These are phyloP conservation scores for Arctia plantaginis DNA, from an alignment of 2,888 invertebrate genomes.

Conservation along the genomic window DNA sequence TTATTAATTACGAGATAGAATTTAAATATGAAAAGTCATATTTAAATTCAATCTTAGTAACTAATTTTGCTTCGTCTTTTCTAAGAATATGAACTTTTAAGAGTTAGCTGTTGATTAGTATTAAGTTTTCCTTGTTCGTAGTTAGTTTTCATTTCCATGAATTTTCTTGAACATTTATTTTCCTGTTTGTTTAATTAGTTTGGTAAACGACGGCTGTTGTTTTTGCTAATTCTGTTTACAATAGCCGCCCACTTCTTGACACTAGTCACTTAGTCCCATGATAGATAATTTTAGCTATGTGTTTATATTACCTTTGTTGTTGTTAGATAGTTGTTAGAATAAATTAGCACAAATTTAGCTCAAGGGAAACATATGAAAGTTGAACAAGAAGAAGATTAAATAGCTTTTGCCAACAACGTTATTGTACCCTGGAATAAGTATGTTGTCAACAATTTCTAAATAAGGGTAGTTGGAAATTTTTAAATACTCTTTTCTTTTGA, in stretches of 20 bases:
- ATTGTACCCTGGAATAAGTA: neutral
- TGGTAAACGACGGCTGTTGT: neutral
- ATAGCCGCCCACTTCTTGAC: constrained; percentile 1
- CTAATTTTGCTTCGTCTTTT: neutral
- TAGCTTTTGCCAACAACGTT: neutral
- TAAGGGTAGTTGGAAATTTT: neutral
- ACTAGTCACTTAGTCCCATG: neutral
- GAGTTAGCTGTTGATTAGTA: constrained; percentile 10
- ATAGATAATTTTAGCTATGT: constrained; percentile 1
- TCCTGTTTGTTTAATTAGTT: constrained; percentile 17
- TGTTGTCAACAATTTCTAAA: too few species aligned
- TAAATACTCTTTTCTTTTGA: too few species aligned
- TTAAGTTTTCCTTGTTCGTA: constrained; percentile 5
- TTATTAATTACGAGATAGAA: neutral
- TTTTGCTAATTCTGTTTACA: neutral
- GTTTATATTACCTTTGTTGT: neutral
- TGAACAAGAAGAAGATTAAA: neutral
- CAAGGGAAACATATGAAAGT: neutral
- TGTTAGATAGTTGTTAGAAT: neutral
- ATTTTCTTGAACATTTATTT: constrained; percentile 9
- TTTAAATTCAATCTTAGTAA: constrained; percentile 11
- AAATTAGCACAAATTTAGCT: neutral
- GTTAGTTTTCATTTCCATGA: constrained; percentile 5
- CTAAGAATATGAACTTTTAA: neutral
- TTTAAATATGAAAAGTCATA: neutral